Evolutionary conservation across 2,797 vertebrate genomes (phyloP).

Genomic region (Anabas testudineus): DNA sequence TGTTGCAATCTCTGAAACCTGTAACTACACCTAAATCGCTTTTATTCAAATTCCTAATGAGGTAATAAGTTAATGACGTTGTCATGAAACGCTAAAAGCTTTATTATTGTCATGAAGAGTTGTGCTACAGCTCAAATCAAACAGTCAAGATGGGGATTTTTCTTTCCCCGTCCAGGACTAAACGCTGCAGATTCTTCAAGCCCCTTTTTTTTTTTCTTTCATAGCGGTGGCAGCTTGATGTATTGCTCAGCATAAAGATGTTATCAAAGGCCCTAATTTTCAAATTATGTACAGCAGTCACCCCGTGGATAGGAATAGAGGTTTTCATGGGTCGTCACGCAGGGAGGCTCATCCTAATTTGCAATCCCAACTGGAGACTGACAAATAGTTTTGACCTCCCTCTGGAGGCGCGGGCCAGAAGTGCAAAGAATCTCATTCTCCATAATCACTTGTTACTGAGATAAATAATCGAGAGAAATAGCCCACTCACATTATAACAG

Average conservation of each 20-base stretch:
- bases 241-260: constrained; percentile 71
- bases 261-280: constrained; percentile 79
- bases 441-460: constrained; percentile 80
- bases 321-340: constrained; percentile 78
- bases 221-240: constrained; percentile 62
- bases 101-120: constrained; percentile 4
- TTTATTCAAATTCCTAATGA: constrained; percentile 65
- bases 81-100: constrained; percentile 23
- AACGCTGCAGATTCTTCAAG: constrained; percentile 37
- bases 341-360: constrained; percentile 88
- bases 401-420: constrained; percentile 83
- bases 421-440: constrained; percentile 80
- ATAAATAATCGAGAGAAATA: constrained; percentile 75
- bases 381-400: constrained; percentile 90
- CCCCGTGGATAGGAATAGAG: constrained; percentile 78
- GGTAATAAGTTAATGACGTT: constrained; percentile 62
- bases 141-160: background rate
- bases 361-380: constrained; percentile 87
- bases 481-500: constrained; percentile 64
- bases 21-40: constrained; percentile 43
- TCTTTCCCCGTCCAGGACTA: background rate
- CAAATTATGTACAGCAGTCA: constrained; percentile 76
- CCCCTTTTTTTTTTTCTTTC: background rate
- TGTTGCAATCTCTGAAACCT: constrained; percentile 32
- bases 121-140: background rate